These are phyloP conservation scores for Tarsius wallacei DNA, from an alignment of 2,797 vertebrate species.

Conservation along the genomic window DNA sequence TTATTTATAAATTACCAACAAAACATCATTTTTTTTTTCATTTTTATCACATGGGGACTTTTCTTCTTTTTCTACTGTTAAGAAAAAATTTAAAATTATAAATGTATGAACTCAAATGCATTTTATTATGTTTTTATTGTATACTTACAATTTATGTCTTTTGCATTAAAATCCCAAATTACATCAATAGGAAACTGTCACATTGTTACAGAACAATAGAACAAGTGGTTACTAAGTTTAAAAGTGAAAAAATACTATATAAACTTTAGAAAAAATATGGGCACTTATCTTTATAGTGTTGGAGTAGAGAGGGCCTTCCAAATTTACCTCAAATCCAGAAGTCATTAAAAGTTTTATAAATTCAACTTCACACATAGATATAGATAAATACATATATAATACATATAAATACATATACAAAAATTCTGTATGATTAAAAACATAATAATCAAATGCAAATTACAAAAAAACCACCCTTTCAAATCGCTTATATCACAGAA, in stretches of 20 bases:
- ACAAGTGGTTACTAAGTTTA: background rate
- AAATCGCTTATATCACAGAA: background rate
- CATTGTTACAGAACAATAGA: background rate
- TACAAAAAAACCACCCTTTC: background rate
- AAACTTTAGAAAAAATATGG: background rate
- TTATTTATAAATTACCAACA: conserved; percentile 26
- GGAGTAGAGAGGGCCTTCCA: background rate
- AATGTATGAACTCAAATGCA: conserved; percentile 3
- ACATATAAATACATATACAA: background rate
- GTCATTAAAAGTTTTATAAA: conserved; percentile 27
- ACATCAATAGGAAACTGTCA: background rate
- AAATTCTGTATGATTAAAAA: background rate
- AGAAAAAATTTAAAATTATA: background rate
- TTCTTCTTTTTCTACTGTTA: background rate
- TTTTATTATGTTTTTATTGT: background rate
- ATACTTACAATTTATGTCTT: background rate
- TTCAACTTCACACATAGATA: background rate
- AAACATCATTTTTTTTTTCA: background rate
- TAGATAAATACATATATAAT: background rate
- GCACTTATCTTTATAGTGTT: background rate
- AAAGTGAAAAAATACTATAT: background rate
- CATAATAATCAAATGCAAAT: conserved; percentile 35
- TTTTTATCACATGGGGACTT: background rate
- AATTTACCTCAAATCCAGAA: background rate
- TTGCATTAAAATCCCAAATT: background rate